These are phyloP conservation scores for Drosophila tanythrix DNA, from an alignment of 2,888 invertebrate species.

Conservation along the genomic window DNA sequence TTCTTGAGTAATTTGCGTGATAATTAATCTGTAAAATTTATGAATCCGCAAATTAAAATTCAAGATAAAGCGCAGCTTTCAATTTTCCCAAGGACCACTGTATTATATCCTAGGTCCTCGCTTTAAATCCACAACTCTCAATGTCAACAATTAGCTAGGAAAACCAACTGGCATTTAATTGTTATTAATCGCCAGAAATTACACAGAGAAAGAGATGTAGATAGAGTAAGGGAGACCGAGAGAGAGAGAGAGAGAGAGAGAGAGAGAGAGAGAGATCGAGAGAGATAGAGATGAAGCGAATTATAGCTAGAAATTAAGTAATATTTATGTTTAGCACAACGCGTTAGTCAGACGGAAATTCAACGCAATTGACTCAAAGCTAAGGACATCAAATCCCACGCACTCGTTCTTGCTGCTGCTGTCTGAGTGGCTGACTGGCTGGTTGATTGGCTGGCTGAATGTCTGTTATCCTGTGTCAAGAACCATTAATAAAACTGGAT, in stretches of 20 bases:
- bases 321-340: constrained; percentile 67
- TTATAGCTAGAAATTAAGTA: constrained; percentile 59
- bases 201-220: neutral
- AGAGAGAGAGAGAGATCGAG: neutral
- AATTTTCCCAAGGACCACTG: neutral
- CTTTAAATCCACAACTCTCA: constrained; percentile 45
- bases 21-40: neutral
- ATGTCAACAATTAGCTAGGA: constrained; percentile 62
- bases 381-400: constrained; percentile 21
- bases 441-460: neutral
- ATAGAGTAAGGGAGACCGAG: neutral
- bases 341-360: constrained; percentile 34
- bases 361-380: constrained; percentile 41
- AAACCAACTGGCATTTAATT: constrained; percentile 69
- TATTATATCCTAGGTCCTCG: constrained; percentile 3
- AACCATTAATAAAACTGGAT: constrained; percentile 74
- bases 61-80: neutral
- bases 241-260: neutral
- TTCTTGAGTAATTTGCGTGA: neutral
- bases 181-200: constrained; percentile 70
- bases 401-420: constrained; percentile 10
- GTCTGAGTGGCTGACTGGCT: constrained; percentile 8
- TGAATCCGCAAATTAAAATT: neutral
- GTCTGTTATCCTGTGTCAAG: neutral
- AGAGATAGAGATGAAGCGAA: neutral